Conservation (phyloP, 2,113 vertebrate species). For the Aldabrachelys gigantea region DNA sequence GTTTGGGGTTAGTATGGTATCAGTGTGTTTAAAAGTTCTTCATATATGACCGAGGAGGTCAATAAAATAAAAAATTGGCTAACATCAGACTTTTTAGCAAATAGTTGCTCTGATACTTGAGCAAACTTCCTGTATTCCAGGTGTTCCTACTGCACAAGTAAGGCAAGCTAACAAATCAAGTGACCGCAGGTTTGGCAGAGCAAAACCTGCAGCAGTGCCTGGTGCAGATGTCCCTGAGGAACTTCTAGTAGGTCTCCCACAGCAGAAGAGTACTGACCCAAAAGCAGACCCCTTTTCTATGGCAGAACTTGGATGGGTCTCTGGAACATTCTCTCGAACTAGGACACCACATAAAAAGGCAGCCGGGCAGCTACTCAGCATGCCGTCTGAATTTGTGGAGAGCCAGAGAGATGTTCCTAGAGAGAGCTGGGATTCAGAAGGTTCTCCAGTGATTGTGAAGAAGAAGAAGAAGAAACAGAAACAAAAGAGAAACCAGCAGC, state of each 20-base stretch:
- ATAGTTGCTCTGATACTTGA: conserved; percentile 70
- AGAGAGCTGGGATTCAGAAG: conserved; percentile 73
- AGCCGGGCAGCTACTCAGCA: rapidly evolving
- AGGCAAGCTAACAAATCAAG: conserved; percentile 72
- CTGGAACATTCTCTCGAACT: conserved; percentile 40
- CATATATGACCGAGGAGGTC: neutral
- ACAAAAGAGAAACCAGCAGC: conserved; percentile 70
- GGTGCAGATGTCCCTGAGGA: conserved; percentile 58
- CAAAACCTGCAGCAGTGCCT: conserved; percentile 55
- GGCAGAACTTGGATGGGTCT: conserved; percentile 27
- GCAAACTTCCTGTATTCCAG: conserved; percentile 83
- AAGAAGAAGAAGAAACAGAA: conserved; percentile 84
- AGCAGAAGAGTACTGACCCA: conserved; percentile 64
- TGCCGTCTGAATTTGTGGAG: conserved; percentile 25
- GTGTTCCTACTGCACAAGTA: conserved; percentile 69
- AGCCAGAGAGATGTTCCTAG: conserved; percentile 33
- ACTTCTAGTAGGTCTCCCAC: conserved; percentile 28
- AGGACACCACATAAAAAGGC: conserved; percentile 48
- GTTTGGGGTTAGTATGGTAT: neutral
- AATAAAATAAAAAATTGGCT: neutral
- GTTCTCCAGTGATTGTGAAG: conserved; percentile 55
- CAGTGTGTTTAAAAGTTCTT: neutral
- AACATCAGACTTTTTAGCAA: neutral
- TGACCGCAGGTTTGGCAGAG: conserved; percentile 64
- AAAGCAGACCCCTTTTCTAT: conserved; percentile 31